These are phyloP conservation scores for Lasioglossum albipes DNA, from an alignment of 1,140 invertebrate genomes.

Conservation along the genomic window DNA sequence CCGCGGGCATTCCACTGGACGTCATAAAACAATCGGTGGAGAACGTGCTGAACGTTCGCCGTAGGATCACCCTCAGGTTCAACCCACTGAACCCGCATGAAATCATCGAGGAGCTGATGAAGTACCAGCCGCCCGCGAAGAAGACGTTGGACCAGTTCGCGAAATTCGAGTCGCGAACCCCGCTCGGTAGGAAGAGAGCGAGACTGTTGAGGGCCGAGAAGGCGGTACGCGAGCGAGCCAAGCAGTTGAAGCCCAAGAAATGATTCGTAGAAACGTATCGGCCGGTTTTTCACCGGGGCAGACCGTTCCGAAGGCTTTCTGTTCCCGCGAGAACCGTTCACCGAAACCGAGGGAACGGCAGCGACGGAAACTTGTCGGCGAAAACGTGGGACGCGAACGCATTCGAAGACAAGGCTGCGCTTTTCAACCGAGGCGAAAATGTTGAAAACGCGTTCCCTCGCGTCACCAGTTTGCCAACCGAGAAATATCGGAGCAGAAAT, in stretches of 20 bases:
- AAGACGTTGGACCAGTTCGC: conserved; percentile 49
- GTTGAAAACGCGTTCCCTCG: not conserved
- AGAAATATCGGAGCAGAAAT: not conserved
- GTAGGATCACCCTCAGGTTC: conserved; percentile 68
- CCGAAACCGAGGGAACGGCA: conserved; percentile 12
- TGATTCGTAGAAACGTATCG: not conserved
- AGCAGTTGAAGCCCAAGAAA: not conserved
- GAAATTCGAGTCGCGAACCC: conserved; percentile 63
- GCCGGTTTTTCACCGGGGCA: not conserved
- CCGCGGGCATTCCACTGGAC: conserved; percentile 85
- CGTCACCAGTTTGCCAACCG: not conserved
- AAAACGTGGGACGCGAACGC: conserved; percentile 32
- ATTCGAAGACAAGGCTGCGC: conserved; percentile 27
- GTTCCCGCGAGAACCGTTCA: conserved; percentile 5
- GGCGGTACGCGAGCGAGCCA: not conserved
- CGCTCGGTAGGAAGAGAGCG: conserved; percentile 56
- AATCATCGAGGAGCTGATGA: conserved; percentile 65
- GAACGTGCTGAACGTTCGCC: conserved; percentile 72
- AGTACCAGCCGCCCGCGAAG: conserved; percentile 39
- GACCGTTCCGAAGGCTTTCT: not conserved
- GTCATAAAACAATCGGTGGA: conserved; percentile 81
- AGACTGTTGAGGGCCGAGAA: conserved; percentile 28
- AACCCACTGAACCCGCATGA: conserved; percentile 68
- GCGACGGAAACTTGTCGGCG: conserved; percentile 12
- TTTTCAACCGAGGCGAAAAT: conserved; percentile 2